Conservation (phyloP, 2,113 vertebrate genomes). For the Seriola dumerili region DNA sequence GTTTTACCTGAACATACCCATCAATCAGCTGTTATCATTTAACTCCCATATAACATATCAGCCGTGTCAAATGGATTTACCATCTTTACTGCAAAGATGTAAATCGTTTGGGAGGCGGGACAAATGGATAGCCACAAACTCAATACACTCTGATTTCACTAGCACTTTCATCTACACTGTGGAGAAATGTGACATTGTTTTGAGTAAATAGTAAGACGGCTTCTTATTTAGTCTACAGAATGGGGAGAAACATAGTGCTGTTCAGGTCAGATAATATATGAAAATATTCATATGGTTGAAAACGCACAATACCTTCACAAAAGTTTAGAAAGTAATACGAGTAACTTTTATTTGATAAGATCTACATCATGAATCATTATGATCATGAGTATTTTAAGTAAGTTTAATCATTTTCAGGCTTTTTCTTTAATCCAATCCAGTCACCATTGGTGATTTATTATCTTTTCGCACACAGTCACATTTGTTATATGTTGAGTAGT, state of each 20-base stretch:
- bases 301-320: not conserved
- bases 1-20: not conserved
- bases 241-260: slow-evolving; percentile 73
- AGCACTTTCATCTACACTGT: slow-evolving; percentile 81
- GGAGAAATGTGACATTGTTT: slow-evolving; percentile 72
- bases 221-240: slow-evolving; percentile 78
- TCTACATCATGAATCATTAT: not conserved
- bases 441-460: no score
- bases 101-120: slow-evolving; percentile 63
- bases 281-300: not conserved
- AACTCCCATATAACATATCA: slow-evolving; percentile 74
- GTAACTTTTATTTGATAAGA: not conserved
- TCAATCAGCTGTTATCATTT: slow-evolving; percentile 36
- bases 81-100: slow-evolving; percentile 71
- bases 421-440: no score
- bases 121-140: not conserved
- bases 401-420: no score
- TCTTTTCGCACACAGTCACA: no score
- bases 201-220: slow-evolving; percentile 58
- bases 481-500: no score
- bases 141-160: slow-evolving; percentile 84
- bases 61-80: slow-evolving; percentile 58
- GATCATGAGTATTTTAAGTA: not conserved
- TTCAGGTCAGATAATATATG: not conserved
- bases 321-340: not conserved